Evolutionary conservation across 2,888 invertebrate species (phyloP).

Genomic region (Hyposoter didymator): DNA sequence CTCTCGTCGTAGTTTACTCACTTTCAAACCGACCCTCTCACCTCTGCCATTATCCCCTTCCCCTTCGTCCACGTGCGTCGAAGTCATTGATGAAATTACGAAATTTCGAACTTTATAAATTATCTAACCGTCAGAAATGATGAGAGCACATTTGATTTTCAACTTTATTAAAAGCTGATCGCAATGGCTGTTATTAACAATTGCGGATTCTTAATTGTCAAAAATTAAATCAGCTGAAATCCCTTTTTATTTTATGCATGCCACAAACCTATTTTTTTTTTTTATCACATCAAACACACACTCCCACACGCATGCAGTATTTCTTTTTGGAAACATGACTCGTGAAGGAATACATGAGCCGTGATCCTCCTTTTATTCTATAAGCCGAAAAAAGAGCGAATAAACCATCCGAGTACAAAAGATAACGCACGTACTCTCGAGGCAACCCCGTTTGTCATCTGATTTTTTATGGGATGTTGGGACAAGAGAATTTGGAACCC

Average conservation of each 20-base stretch:
- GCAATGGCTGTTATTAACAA: neutral
- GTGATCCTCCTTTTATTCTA: neutral
- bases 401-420: slow-evolving; percentile 15
- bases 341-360: neutral
- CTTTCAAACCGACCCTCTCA: neutral
- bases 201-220: neutral
- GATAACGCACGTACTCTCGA: slow-evolving; percentile 9
- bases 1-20: slow-evolving; percentile 11
- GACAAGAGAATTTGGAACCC: slow-evolving; percentile 14
- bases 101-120: slow-evolving; percentile 26
- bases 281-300: neutral
- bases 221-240: neutral
- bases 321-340: neutral
- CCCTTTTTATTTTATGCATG: no score
- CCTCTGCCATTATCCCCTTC: neutral
- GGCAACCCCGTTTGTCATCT: slow-evolving; percentile 1
- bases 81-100: slow-evolving; percentile 22
- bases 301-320: neutral
- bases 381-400: neutral
- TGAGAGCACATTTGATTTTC: neutral
- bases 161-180: neutral
- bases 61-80: neutral
- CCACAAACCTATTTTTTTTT: neutral
- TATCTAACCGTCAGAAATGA: neutral
- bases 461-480: neutral